Evolutionary conservation across 2,113 vertebrate species (phyloP).

Genomic region (Prunella fulvescens): DNA sequence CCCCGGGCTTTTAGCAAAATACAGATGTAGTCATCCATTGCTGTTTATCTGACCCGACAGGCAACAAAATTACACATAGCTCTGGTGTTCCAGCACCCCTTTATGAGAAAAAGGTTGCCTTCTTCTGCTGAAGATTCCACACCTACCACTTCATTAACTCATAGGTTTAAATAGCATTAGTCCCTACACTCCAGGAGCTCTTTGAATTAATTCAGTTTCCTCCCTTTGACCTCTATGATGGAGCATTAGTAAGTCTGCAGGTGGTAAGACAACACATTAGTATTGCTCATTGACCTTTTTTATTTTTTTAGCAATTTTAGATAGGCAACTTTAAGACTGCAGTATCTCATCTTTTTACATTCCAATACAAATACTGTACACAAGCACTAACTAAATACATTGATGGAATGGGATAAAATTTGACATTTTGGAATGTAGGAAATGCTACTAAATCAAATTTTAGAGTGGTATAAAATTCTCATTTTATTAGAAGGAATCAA

Average conservation of each 20-base stretch:
- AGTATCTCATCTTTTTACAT: not conserved
- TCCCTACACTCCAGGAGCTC: not conserved
- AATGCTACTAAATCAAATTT: conserved; percentile 5
- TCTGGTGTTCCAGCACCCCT: not conserved
- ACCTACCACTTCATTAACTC: not conserved
- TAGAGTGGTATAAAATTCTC: not conserved
- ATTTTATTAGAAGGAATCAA: conserved; percentile 16
- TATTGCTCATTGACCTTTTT: not conserved
- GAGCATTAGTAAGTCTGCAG: not conserved
- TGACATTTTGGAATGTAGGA: not conserved
- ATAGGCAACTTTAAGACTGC: not conserved
- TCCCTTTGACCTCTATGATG: not conserved
- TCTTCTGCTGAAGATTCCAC: not conserved
- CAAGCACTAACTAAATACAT: not conserved
- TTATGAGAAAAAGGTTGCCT: not conserved
- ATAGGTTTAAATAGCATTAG: not conserved
- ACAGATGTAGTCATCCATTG: not conserved
- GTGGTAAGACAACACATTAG: not conserved
- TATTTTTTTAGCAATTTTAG: not conserved
- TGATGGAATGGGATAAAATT: not conserved
- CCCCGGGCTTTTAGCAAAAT: not conserved
- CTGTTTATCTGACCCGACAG: not conserved
- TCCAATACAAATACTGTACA: not conserved
- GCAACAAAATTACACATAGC: not conserved
- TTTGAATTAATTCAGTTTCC: not conserved